Base-by-base conservation (phyloP, 1,140 invertebrate species). In the Macrocentrus cingulum region DNA sequence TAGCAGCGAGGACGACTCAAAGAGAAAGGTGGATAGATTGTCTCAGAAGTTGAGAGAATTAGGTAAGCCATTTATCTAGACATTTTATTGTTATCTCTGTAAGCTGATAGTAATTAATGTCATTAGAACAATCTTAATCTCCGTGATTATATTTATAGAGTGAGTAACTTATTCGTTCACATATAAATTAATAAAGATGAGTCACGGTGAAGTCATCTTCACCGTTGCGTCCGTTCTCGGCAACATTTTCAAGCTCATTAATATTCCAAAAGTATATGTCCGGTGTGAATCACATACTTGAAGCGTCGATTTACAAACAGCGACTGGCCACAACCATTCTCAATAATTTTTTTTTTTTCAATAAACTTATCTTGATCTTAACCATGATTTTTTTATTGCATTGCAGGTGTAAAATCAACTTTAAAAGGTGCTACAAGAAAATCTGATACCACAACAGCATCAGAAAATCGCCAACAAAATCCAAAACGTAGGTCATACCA, bases 1-100 rank as follows among this genome's bases (percentile, higher is more conserved):
- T 69, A 87, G 84, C 8, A 86, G 84, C 3, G 86, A 86, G 66
- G 84, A 85, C 65, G 82, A 79, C 45, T 70, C 66, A 16, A 76
- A 72, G 57, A 61, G 72, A 52, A 73, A 73, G 52, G 65, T 61
- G 44, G 71, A 73, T 56, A 58, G 63, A 41, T 53, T 73, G 19
- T 69, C 71, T 34, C 64, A 66, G 49, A 73, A 70, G 60, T 42
- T 73, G 7, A 70, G 69, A 53, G 64, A 69, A 51, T 55, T 73
- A 54, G 68, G 70, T 73, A 64, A 66, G 49, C 46, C 42, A 11
- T 15, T 39, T 20, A 15, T 32, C 9, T 49, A 34, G 20, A 13
- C 13, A 44, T 44, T 15, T 7, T 20, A 18, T 5, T 44, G 16
- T 18, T 44, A 19, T 19, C 16, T 44, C 22, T n/a, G n/a, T 46